These are phyloP conservation scores for Ormyrus labotus DNA, from an alignment of 2,888 invertebrate species.

Conservation along the genomic window DNA sequence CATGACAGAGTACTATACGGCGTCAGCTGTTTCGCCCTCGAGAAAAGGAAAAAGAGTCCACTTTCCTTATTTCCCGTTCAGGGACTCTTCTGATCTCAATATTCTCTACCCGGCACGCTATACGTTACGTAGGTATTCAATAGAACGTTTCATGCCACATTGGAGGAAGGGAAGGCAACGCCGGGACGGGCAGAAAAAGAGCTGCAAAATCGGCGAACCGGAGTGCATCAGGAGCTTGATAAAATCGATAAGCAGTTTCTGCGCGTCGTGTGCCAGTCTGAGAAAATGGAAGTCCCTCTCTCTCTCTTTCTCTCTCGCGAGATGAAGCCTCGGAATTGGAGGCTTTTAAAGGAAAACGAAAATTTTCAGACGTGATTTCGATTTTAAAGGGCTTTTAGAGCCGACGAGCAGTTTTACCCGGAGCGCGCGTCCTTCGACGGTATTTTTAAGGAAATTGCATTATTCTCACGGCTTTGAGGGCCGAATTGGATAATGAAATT, in stretches of 20 bases:
- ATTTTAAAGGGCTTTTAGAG: slow-evolving; percentile 30
- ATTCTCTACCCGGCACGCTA: slow-evolving; percentile 57
- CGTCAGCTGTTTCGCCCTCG: slow-evolving; percentile 72
- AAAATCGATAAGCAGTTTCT: slow-evolving; percentile 52
- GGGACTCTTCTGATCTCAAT: slow-evolving; percentile 63
- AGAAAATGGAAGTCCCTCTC: slow-evolving; percentile 48
- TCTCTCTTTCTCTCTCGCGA: neutral
- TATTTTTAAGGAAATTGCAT: slow-evolving; percentile 6
- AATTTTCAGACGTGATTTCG: slow-evolving; percentile 41
- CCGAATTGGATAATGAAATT: neutral
- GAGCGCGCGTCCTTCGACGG: neutral
- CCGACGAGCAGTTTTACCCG: slow-evolving; percentile 10
- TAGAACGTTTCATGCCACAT: slow-evolving; percentile 6
- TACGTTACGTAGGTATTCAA: neutral
- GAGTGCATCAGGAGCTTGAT: slow-evolving; percentile 46
- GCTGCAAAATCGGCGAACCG: slow-evolving; percentile 19
- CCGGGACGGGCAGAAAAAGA: neutral
- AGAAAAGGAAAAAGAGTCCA: slow-evolving; percentile 60
- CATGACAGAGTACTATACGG: slow-evolving; percentile 67
- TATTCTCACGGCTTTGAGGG: neutral
- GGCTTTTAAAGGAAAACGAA: slow-evolving; percentile 46
- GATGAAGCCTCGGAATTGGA: slow-evolving; percentile 45
- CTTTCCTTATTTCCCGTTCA: slow-evolving; percentile 68
- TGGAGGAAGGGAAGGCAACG: neutral
- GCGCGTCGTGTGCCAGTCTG: slow-evolving; percentile 1